Percentiles rank a stretch among this genome's conserved stretches.
Evolutionary conservation across 1,140 invertebrate species (phyloP).

Genomic region (Hormaphis cornu): DNA sequence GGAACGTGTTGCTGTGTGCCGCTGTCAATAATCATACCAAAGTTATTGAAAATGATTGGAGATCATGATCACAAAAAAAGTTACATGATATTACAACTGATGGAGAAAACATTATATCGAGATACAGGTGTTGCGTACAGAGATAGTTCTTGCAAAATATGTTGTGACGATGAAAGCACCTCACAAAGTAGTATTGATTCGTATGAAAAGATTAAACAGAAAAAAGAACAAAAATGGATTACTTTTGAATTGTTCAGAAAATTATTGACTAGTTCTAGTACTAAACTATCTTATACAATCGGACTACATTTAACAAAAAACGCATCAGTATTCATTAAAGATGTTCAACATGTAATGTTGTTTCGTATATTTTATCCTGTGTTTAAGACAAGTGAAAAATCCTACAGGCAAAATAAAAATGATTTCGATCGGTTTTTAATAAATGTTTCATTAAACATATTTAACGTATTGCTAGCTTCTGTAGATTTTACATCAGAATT

Average conservation of each 20-base stretch:
- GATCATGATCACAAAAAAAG: constrained; percentile 40
- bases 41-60: constrained; percentile 43
- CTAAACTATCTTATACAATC: constrained; percentile 48
- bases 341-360: constrained; percentile 50
- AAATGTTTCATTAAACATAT: constrained; percentile 51
- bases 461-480: constrained; percentile 50
- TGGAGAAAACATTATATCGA: constrained; percentile 52
- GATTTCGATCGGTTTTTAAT: constrained; percentile 49
- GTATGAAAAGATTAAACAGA: constrained; percentile 20
- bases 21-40: constrained; percentile 42
- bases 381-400: constrained; percentile 49
- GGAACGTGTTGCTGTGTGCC: constrained; percentile 58
- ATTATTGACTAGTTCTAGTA: constrained; percentile 48
- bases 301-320: constrained; percentile 53
- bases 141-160: constrained; percentile 23
- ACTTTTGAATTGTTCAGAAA: constrained; percentile 49
- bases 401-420: constrained; percentile 43
- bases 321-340: constrained; percentile 46
- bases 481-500: constrained; percentile 51
- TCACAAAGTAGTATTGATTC: neutral
- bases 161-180: constrained; percentile 13
- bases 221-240: constrained; percentile 35
- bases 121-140: constrained; percentile 37
- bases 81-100: constrained; percentile 42
- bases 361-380: constrained; percentile 44